A percentile compares a stretch with the other conserved stretches of the same genome.
These are phyloP conservation scores for Netelia melanura DNA, from an alignment of 2,888 invertebrate species.

Conservation along the genomic window DNA sequence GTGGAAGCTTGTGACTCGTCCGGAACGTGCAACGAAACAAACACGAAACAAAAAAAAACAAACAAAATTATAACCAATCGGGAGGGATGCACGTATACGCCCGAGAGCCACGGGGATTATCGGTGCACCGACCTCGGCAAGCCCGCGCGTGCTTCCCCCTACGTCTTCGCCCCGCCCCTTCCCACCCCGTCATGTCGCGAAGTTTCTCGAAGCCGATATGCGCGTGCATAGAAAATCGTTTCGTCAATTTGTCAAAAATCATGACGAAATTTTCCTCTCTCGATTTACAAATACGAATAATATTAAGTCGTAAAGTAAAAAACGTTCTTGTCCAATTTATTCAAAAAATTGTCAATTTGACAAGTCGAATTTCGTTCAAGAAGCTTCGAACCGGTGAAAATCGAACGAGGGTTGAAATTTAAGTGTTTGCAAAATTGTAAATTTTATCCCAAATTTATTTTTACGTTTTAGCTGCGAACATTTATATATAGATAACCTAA, in stretches of 20 bases:
- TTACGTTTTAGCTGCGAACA: too few relatives aligned
- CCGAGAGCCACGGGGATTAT: background rate
- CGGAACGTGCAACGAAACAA: too few relatives aligned
- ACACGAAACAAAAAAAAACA: background rate
- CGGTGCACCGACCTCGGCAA: slow-evolving; percentile 39
- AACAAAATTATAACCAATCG: background rate
- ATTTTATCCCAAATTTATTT: too few relatives aligned
- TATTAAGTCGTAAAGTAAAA: too few relatives aligned
- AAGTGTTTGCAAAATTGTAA: too few relatives aligned
- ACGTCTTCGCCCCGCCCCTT: background rate
- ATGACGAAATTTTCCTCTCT: background rate
- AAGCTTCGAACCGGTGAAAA: too few relatives aligned
- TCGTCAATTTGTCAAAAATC: background rate
- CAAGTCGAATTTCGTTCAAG: too few relatives aligned
- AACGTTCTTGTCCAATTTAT: too few relatives aligned
- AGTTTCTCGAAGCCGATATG: slow-evolving; percentile 18
- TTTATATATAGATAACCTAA: too few relatives aligned
- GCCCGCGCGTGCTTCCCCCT: background rate
- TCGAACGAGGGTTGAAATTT: too few relatives aligned
- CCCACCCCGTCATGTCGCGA: background rate
- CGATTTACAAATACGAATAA: background rate
- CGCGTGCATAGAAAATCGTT: background rate
- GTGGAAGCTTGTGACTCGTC: background rate
- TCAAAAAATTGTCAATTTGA: too few relatives aligned
- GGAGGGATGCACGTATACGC: slow-evolving; percentile 34